These are phyloP conservation scores for Theropithecus gelada DNA, from an alignment of 2,113 vertebrate species.

Conservation along the genomic window DNA sequence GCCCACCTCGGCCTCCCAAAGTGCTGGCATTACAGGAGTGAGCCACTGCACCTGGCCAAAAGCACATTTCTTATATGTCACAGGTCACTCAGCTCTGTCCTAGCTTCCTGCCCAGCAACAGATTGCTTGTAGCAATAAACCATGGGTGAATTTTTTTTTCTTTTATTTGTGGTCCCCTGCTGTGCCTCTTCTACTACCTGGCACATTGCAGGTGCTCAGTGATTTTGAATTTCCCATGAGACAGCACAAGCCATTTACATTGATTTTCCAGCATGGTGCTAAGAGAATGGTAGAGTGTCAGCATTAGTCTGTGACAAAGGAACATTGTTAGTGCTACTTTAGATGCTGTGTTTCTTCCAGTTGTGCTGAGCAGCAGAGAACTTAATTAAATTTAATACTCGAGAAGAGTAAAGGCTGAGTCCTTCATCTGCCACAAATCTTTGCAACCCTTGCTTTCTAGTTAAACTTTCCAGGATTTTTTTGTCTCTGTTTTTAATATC, in stretches of 20 bases:
- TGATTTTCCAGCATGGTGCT: background rate
- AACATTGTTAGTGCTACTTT: constrained; percentile 36
- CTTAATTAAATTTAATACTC: constrained; percentile 21
- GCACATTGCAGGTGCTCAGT: background rate
- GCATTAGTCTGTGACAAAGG: background rate
- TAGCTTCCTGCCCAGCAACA: background rate
- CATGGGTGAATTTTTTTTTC: background rate
- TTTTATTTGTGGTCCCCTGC: background rate
- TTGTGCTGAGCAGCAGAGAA: constrained; percentile 12
- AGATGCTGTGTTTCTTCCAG: background rate
- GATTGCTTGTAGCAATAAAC: constrained; percentile 3
- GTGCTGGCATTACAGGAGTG: too few species aligned
- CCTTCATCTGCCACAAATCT: background rate
- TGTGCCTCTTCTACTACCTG: background rate
- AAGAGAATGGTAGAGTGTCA: background rate
- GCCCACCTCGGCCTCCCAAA: too few species aligned
- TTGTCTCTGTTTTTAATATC: background rate
- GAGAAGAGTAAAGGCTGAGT: background rate
- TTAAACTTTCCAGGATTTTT: background rate
- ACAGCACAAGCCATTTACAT: background rate
- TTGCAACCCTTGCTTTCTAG: background rate
- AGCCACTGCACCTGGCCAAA: background rate
- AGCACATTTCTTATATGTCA: background rate
- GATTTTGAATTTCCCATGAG: constrained; percentile 9
- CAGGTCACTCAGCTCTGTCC: background rate